These are phyloP conservation scores for Thunnus thynnus DNA, from an alignment of 2,113 vertebrate genomes.

Conservation along the genomic window DNA sequence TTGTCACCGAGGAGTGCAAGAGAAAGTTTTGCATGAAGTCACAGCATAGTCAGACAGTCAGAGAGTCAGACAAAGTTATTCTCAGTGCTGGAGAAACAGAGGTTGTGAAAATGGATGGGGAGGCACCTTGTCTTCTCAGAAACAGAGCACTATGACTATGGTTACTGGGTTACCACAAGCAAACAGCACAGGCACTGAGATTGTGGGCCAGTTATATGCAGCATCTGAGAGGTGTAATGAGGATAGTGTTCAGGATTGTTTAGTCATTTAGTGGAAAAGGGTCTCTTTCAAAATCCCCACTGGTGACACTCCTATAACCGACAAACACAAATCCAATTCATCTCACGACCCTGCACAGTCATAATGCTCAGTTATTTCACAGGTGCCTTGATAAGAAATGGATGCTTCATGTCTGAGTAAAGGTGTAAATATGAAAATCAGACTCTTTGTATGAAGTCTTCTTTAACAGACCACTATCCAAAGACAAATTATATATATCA, in stretches of 20 bases:
- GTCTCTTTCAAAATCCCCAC: conserved; percentile 72
- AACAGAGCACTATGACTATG: conserved; percentile 58
- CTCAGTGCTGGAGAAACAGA: conserved; percentile 3
- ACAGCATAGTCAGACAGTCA: not conserved
- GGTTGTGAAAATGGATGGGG: conserved; percentile 45
- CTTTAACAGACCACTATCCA: too few relatives aligned
- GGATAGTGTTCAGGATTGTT: conserved; percentile 29
- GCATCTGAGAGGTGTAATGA: conserved; percentile 20
- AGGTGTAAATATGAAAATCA: not conserved
- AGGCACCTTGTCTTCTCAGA: conserved; percentile 67
- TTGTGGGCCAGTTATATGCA: conserved; percentile 14
- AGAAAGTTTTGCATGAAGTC: conserved; percentile 10
- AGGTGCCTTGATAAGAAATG: conserved; percentile 46
- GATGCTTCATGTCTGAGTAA: not conserved
- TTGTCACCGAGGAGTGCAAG: not conserved
- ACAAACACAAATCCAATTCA: conserved; percentile 59
- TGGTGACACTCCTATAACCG: conserved; percentile 67
- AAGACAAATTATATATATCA: too few relatives aligned
- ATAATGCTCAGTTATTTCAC: conserved; percentile 25
- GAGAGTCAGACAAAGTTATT: not conserved
- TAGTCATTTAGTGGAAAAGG: conserved; percentile 72
- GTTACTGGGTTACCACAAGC: conserved; percentile 50
- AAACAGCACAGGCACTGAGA: conserved; percentile 25
- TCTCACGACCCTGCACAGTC: conserved; percentile 56
- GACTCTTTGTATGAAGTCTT: not conserved